Base-by-base conservation (phyloP, 2,113 vertebrate genomes). In the Chauna torquata region DNA sequence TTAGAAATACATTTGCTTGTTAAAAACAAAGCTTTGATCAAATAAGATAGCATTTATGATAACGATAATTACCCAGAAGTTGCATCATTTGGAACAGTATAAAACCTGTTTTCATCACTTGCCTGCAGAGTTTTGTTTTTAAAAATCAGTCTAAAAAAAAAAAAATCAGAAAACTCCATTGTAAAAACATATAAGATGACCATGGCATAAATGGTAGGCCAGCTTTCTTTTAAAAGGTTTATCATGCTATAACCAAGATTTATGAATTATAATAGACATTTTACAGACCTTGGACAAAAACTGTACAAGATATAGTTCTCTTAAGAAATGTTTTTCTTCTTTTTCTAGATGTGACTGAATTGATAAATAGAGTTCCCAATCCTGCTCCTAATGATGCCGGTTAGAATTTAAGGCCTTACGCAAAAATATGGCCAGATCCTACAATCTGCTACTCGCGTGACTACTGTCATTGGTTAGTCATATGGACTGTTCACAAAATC, bases 311-410 rank as follows among this genome's bases (percentile, higher is more conserved):
- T 27, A 58, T 2, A 80, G 27, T 69, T 85, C 80, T 71, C n/a
- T 84, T 91, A 90, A 90, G 74, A 81, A 88, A 69, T 3, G 3
- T 85, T 74, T 82, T 58, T 52, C 71, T 96, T 82, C 85, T 95
- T 94, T 95, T 96, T 91, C 86, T 98, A 96, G 92, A 96, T 76
- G 81, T 92, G 93, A 97, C 82, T 85, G 95, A 94, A 94, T 91
- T 96, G 90, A 79, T 88, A 92, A 88, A 38, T 96, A 95, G 89
- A 90, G 64, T 88, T 92, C 91, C 87, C 92, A 93, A 52, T 96
- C 94, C 94, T 97, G 90, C 81, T 93, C 58, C 69, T 83, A 52
- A 44, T 62, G 28, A 92, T 88, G 70, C n/a, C 86, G 61, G 91
- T 95, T 91, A 59, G 89, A 64, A 87, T 92, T 92, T 92, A 52